Evolutionary conservation across 2,113 vertebrate species (phyloP).

Genomic region (Nothocercus nigrocapillus): DNA sequence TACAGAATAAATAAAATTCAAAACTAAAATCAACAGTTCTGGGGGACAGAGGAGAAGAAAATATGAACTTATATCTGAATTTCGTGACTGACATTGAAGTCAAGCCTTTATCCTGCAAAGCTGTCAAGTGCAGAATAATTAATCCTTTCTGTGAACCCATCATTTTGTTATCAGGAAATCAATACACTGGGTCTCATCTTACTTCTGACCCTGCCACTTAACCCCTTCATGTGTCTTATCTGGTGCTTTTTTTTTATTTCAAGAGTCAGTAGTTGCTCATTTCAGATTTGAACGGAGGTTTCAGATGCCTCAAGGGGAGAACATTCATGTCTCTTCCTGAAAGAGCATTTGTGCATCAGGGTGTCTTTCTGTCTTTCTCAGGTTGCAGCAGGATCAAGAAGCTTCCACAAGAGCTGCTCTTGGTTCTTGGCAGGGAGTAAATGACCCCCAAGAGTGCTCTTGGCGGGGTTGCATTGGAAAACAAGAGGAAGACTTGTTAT

Average conservation of each 20-base stretch:
- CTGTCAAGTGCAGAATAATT: not conserved
- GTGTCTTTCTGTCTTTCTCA: not conserved
- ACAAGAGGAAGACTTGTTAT: not conserved
- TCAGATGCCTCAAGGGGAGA: not conserved
- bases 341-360: not conserved
- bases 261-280: not conserved
- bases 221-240: not conserved
- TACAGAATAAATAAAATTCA: not conserved
- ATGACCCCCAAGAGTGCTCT: not conserved
- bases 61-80: not conserved
- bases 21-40: not conserved
- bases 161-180: conserved; percentile 13
- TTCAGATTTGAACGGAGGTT: not conserved
- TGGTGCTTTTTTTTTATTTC: not conserved
- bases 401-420: not conserved
- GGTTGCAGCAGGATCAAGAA: not conserved
- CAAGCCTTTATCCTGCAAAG: not conserved
- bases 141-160: not conserved
- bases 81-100: not conserved
- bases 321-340: not conserved
- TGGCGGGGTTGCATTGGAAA: not conserved
- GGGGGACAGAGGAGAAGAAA: not conserved
- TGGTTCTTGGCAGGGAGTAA: not conserved
- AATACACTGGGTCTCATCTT: not conserved
- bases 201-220: not conserved